Evolutionary conservation across 2,888 invertebrate genomes (phyloP), one percentile per base, ranked within the genome.

Genomic region (Uloborus plumipes): DNA sequence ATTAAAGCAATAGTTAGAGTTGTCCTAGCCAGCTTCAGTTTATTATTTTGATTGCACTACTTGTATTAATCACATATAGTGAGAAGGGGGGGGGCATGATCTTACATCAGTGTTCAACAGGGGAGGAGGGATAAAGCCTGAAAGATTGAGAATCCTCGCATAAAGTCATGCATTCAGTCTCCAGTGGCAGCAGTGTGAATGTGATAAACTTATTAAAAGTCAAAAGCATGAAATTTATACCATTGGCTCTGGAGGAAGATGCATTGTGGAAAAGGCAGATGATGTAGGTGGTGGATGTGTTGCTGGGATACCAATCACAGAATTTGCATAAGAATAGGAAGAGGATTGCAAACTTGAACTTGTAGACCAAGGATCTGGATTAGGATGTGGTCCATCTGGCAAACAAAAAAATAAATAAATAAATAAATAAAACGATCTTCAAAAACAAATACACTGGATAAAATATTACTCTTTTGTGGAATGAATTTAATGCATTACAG

Each of bases 231-330:
- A 59, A 49, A 49, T 31, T 26, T 18, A 84, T 84, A 87, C 87
- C 86, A 87, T 86, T 14, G 85, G 76, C 64, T 87, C 87, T 53
- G 86, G 87, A 62, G 86, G 87, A 85, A 87, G 87, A 86, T 89
- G 89, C 87, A 89, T 88, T 84, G 86, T 87, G 84, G 87, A 87
- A 85, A 88, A 88, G 77, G 86, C 85, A 82, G 89, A 88, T 78
- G 89, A 87, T 79, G 89, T 87, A 86, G 88, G 89, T 86, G 89
- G 88, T 86, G 89, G 88, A 86, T 88, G 88, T 75, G 88, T 86
- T 86, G 85, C 82, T 61, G 78, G 79, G 26, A 84, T 77, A 66
- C 85, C 84, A 86, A 88, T 87, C 88, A 88, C 87, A 85, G 88
- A 87, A 72, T 88, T 87, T 53, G 88, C 87, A 86, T 88, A 86